Conservation (phyloP, 2,888 invertebrate genomes). For the Tuberolachnus salignus region DNA sequence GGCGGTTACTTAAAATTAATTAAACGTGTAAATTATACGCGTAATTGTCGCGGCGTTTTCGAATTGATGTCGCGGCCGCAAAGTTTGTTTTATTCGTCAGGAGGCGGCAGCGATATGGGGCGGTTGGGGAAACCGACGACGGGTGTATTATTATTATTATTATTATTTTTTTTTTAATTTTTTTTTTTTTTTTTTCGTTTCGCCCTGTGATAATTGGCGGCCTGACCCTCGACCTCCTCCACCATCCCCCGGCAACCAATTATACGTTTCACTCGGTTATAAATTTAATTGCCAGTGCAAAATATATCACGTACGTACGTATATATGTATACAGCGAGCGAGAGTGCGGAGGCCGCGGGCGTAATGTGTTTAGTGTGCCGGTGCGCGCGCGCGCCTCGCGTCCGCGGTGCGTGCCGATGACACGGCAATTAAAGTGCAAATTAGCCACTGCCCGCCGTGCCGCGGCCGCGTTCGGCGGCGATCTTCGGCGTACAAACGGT, state of each 20-base stretch:
- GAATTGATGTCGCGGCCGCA: constrained; percentile 10
- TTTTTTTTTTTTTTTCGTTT: no score
- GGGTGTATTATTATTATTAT: no score
- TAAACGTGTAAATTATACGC: no score
- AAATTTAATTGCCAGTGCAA: neutral
- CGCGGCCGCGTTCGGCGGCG: neutral
- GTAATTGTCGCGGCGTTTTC: constrained; percentile 41
- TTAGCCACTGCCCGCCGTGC: neutral
- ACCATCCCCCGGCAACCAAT: neutral
- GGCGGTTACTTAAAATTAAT: constrained; percentile 26
- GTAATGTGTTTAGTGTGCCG: neutral
- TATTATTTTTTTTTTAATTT: no score
- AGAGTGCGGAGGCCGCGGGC: neutral
- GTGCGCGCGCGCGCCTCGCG: neutral
- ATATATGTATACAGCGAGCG: no score
- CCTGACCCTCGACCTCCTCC: neutral
- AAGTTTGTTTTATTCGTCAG: neutral
- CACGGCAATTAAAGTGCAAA: constrained; percentile 54
- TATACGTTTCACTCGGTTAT: neutral
- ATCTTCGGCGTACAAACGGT: neutral
- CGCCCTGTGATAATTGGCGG: constrained; percentile 8
- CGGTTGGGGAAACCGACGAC: no score
- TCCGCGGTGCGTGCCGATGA: constrained; percentile 35
- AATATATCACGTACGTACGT: no score
- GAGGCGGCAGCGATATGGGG: no score